Evolutionary conservation across 2,888 invertebrate genomes (phyloP).

Genomic region (Xestia ashworthii): DNA sequence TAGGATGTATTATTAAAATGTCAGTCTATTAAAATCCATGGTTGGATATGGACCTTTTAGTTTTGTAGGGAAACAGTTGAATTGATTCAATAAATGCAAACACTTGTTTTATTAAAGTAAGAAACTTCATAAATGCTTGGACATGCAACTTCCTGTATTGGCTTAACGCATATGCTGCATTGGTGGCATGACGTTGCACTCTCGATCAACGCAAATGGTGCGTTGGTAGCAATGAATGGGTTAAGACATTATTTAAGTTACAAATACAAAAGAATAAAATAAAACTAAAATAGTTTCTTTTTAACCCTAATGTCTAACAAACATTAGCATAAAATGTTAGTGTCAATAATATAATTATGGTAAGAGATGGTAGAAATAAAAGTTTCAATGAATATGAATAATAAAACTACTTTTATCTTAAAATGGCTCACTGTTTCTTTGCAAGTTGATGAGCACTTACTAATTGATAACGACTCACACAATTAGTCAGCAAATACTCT

Average conservation of each 20-base stretch:
- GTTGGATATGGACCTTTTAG: not conserved
- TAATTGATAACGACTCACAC: conserved; percentile 3
- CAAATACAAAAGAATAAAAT: not conserved
- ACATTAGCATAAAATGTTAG: not conserved
- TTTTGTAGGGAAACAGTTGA: not conserved
- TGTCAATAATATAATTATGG: not conserved
- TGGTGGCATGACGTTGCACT: no score
- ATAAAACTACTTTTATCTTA: not conserved
- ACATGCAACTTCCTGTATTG: not conserved
- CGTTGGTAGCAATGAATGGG: no score
- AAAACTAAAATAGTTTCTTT: no score
- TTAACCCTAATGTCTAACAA: no score
- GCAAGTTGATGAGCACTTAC: conserved; percentile 14
- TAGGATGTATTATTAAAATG: not conserved
- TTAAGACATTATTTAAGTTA: not conserved
- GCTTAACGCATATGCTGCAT: no score
- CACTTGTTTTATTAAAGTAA: not conserved
- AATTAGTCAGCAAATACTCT: not conserved
- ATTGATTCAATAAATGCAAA: conserved; percentile 10
- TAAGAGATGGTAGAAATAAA: not conserved
- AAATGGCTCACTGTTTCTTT: not conserved
- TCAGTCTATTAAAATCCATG: not conserved
- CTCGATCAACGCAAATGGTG: no score
- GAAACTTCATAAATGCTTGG: not conserved
- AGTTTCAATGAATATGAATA: not conserved